Base-by-base conservation (phyloP, 2,113 vertebrate species). In the Theristicus caerulescens region DNA sequence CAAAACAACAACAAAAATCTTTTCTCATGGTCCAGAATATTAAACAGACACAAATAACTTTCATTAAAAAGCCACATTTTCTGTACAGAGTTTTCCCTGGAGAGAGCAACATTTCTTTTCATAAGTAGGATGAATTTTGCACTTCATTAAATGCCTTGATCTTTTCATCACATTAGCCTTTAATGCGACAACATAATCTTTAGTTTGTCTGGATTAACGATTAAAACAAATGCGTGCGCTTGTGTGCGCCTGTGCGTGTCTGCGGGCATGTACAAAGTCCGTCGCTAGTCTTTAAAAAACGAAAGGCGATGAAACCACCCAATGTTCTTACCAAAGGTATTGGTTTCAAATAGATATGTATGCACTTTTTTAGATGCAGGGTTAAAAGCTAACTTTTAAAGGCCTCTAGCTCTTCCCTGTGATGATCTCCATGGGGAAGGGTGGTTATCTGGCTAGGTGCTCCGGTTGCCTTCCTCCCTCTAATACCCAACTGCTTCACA, bases 101-200 rank as follows among this genome's bases (percentile, higher is more conserved):
- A 97, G 92, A 97, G 72, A 51, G 18, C 70, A 82, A 59, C 32
- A 16, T 78, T 94, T 77, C 88, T 88, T 52, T 46, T 83, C 84
- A 46, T 76, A 95, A 96, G 81, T 31, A 86, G 93, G 90, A 88
- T 83, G 89, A 81, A 94, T 97, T 97, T 98, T 86, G 70, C 92
- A 95, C 95, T 90, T 98, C 96, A 95, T 98, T 97, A 97, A 97
- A 58, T 26, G 49, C 81, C 89, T 96, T 88, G 93, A 95, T 94
- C 96, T 97, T 98, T 95, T 97, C 96, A 96, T 94, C 94, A 57
- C 62, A 2, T 93, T 88, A 82, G 69, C 61, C 80, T 93, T 96
- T 80, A 95, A 92, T 78, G 93, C 13, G 47, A 79, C 78, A 76
- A 52, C 93, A 85, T 72, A 67, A 94, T 96, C 96, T 93, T 6